Evolutionary conservation across 2,888 invertebrate species (phyloP), one percentile per base, ranked within the genome.

Genomic region (Hemithea aestivaria): DNA sequence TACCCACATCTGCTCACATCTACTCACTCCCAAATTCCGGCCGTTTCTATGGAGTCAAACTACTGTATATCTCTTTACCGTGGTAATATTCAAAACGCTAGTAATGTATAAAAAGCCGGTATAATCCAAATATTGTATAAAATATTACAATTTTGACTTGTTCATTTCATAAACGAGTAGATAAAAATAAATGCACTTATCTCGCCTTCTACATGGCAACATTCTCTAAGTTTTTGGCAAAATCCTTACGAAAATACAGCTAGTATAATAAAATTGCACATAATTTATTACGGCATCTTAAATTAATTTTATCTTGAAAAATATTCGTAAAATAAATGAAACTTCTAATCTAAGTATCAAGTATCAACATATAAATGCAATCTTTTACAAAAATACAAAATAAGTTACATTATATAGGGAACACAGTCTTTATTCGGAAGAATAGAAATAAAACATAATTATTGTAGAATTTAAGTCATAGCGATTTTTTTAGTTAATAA

Each of bases 141-240:
- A 64, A 50, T 61, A 69, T 60, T 62, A 56, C 62, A 72, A 65
- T 74, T 76, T 74, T 55, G 65, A 65, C 61, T 51, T 53, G 53
- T 47, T 60, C 48, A 55, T 64, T 62, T 34, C 35, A 64, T 67
- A 66, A 68, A 68, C 62, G 62, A 53, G 58, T 71, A 68, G 72
- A 74, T 69, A 73, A 75, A 73, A 79, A 79, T 79, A 82, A 82
- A 81, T 81, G 80, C 80, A 80, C 70, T 69, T 67, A 66, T 58
- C 61, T 65, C 68, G 73, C 73, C 80, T 66, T 71, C 67, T 73
- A 79, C 69, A 78, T 79, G 81, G 77, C 77, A 76, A 72, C 75
- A 72, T 67, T 69, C 53, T 54, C 67, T 68, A 71, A 54, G 48
- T 72, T 66, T 77, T 77, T 76, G 73, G 77, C 67, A 74, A 71